Percentiles rank a stretch among this genome's conserved stretches.
Conservation (phyloP, 2,888 invertebrate genomes). For the Drosophila rubida region DNA sequence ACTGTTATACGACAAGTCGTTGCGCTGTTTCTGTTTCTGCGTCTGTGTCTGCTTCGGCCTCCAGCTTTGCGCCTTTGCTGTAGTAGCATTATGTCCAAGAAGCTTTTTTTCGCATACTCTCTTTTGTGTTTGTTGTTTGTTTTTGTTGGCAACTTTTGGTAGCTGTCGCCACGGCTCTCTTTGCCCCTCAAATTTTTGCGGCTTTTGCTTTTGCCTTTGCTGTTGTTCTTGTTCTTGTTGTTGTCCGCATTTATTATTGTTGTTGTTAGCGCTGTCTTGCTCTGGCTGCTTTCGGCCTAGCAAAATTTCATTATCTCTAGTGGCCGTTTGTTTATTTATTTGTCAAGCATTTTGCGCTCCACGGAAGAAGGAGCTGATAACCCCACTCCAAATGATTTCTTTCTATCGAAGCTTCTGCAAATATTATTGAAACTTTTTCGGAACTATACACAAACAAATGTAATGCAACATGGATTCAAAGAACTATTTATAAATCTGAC, state of each 20-base stretch:
- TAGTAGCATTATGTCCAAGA: conserved; percentile 25
- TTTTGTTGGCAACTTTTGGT: conserved; percentile 60
- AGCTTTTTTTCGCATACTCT: conserved; percentile 57
- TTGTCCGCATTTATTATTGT: conserved; percentile 35
- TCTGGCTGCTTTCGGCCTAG: conserved; percentile 18
- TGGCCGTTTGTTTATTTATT: conserved; percentile 73
- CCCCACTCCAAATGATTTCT: neutral
- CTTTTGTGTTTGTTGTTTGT: conserved; percentile 61
- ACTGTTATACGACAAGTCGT: conserved; percentile 62
- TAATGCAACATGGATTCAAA: neutral
- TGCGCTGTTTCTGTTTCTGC: conserved; percentile 24
- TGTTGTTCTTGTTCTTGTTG: conserved; percentile 23
- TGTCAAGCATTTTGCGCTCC: conserved; percentile 46
- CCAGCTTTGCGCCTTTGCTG: conserved; percentile 24
- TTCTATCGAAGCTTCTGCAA: conserved; percentile 14
- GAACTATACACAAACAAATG: conserved; percentile 1
- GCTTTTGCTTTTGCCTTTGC: conserved; percentile 48
- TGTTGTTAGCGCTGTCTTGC: conserved; percentile 16
- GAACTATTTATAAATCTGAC: neutral
- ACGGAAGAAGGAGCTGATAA: neutral
- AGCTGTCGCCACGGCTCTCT: conserved; percentile 36
- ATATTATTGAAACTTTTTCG: conserved; percentile 39
- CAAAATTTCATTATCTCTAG: conserved; percentile 73
- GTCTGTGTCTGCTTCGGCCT: conserved; percentile 16
- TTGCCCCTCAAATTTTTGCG: conserved; percentile 52